Conservation (phyloP, 1,140 invertebrate species). For the Nymphalis io region DNA sequence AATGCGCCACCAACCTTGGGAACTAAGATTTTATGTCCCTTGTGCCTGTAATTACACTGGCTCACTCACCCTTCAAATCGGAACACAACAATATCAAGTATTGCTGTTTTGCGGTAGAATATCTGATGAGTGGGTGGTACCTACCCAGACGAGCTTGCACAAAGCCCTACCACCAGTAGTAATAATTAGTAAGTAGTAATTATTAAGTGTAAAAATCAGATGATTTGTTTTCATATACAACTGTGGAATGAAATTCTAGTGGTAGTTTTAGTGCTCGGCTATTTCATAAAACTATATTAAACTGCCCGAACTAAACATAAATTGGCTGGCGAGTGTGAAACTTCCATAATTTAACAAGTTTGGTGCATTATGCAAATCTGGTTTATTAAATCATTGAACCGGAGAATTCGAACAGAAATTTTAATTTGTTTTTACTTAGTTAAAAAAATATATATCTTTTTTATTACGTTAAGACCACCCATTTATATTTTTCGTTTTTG, state of each 20-base stretch:
- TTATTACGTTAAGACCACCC: too few relatives aligned
- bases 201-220: not conserved
- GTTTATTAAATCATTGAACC: constrained; percentile 12
- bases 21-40: too few relatives aligned
- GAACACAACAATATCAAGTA: too few relatives aligned
- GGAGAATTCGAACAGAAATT: not conserved
- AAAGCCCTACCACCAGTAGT: too few relatives aligned
- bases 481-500: constrained; percentile 9
- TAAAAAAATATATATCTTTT: not conserved
- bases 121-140: too few relatives aligned
- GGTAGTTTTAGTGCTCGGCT: constrained; percentile 8
- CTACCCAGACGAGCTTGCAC: too few relatives aligned
- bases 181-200: not conserved
- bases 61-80: too few relatives aligned
- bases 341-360: constrained; percentile 55
- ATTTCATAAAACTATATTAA: constrained; percentile 40
- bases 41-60: too few relatives aligned
- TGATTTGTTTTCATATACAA: constrained; percentile 12
- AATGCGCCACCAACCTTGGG: too few relatives aligned
- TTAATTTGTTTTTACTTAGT: not conserved
- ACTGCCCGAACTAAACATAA: constrained; percentile 43
- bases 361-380: constrained; percentile 32
- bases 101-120: too few relatives aligned
- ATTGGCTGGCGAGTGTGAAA: constrained; percentile 47
- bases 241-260: not conserved